phyloP scores from a whole-genome alignment of 2,113 vertebrate species.

The Prunella fulvescens region DNA sequence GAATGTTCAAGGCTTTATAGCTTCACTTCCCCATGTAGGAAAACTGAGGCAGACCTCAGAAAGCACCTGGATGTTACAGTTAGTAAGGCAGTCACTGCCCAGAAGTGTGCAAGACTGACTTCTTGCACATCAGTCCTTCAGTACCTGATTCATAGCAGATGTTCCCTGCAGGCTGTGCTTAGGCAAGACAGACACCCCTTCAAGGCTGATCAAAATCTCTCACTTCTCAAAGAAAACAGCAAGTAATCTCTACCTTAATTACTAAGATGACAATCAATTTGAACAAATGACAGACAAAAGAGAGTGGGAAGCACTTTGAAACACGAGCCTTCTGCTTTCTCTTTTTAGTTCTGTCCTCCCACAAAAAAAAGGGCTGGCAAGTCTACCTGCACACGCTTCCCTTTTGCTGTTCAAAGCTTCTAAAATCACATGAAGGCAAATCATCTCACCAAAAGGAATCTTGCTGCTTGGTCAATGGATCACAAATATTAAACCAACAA shows the following conservation, averaged over 20 bases:
- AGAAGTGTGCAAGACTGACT: not conserved
- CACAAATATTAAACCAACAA: not conserved
- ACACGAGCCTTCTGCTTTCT: not conserved
- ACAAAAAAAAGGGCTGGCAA: not conserved
- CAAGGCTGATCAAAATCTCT: not conserved
- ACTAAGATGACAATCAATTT: not conserved
- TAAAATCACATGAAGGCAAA: not conserved
- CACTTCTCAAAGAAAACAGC: not conserved
- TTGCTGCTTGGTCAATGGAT: not conserved
- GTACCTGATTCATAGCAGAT: not conserved
- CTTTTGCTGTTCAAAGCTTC: not conserved
- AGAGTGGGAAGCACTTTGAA: constrained; percentile 5
- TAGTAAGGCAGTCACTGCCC: not conserved
- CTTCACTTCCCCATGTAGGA: not conserved
- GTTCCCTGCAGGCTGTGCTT: not conserved
- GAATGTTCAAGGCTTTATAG: not conserved
- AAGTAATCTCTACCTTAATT: constrained; percentile 13
- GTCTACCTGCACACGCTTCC: not conserved
- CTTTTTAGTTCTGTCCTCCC: not conserved
- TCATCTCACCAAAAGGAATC: not conserved
- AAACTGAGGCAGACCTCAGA: not conserved
- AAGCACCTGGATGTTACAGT: not conserved
- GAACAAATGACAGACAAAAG: not conserved
- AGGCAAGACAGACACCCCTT: not conserved
- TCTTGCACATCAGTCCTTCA: not conserved